Evolutionary conservation across 2,113 vertebrate genomes (phyloP).

Genomic region (Pomatostomus ruficeps): DNA sequence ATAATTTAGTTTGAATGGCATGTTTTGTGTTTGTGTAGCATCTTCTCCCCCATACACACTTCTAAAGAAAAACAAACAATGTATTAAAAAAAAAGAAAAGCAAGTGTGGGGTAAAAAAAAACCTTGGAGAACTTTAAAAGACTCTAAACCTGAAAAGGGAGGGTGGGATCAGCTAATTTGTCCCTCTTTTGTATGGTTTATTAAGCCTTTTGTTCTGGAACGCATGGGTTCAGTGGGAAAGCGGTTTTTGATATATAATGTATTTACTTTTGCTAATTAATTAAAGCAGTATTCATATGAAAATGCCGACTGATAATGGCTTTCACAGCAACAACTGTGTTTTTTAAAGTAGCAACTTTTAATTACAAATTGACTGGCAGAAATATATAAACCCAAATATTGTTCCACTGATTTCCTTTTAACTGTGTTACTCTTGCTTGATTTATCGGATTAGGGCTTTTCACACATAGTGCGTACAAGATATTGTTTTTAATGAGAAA

Average conservation of each 20-base stretch:
- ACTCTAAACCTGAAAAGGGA: conserved; percentile 57
- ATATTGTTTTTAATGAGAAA: conserved; percentile 78
- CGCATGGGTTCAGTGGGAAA: conserved; percentile 69
- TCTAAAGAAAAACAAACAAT: conserved; percentile 64
- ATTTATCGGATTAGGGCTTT: conserved; percentile 76
- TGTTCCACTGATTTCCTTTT: conserved; percentile 73
- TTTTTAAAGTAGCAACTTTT: conserved; percentile 86
- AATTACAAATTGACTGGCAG: conserved; percentile 86
- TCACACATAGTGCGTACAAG: conserved; percentile 64
- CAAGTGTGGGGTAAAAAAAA: not conserved
- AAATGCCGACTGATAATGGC: conserved; percentile 92
- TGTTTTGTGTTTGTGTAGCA: conserved; percentile 52
- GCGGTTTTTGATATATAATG: conserved; percentile 76
- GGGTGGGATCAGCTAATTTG: conserved; percentile 70
- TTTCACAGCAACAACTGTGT: conserved; percentile 87
- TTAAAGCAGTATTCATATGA: conserved; percentile 92
- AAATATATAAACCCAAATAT: conserved; percentile 77
- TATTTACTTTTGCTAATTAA: conserved; percentile 83
- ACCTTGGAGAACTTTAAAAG: conserved; percentile 69
- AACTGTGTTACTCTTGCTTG: conserved; percentile 72
- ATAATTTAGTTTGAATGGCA: conserved; percentile 61
- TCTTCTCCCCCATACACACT: not conserved
- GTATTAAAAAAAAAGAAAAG: not conserved
- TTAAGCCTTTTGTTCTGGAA: conserved; percentile 75
- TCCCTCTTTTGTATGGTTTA: conserved; percentile 72